Evolutionary conservation across 2,888 invertebrate species (phyloP).

Genomic region (Argyresthia albistria): DNA sequence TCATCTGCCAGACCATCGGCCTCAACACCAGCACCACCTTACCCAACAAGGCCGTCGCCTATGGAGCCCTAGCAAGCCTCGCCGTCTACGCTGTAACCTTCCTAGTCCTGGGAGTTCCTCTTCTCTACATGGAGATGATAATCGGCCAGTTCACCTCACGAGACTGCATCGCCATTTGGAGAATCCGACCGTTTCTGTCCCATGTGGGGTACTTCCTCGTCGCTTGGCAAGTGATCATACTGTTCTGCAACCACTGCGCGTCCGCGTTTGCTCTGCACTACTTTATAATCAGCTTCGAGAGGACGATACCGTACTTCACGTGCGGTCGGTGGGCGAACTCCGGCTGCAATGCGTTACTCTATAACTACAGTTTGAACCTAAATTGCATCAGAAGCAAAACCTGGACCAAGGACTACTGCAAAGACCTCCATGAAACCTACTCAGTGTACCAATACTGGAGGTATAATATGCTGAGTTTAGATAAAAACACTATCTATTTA

Average conservation of each 20-base stretch:
- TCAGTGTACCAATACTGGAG: conserved; percentile 54
- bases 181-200: conserved; percentile 34
- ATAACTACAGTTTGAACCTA: conserved; percentile 42
- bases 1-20: background rate
- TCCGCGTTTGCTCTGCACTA: conserved; percentile 44
- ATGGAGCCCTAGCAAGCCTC: conserved; percentile 33
- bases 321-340: conserved; percentile 39
- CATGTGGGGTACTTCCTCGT: conserved; percentile 43
- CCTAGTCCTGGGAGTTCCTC: conserved; percentile 39
- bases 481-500: background rate
- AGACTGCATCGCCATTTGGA: conserved; percentile 48
- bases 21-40: conserved; percentile 17
- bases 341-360: conserved; percentile 30
- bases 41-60: conserved; percentile 23
- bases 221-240: conserved; percentile 30
- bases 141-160: conserved; percentile 50
- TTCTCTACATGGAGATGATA: conserved; percentile 50
- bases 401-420: conserved; percentile 26
- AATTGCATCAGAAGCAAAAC: conserved; percentile 30
- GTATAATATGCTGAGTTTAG: conserved; percentile 19
- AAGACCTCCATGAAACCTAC: conserved; percentile 29
- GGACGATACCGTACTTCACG: conserved; percentile 38
- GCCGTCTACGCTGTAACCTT: conserved; percentile 22
- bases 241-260: conserved; percentile 31
- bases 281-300: conserved; percentile 49